Percentiles rank a stretch among this genome's conserved stretches.
phyloP scores from a whole-genome alignment of 2,797 vertebrate species.

The Esox lucius region DNA sequence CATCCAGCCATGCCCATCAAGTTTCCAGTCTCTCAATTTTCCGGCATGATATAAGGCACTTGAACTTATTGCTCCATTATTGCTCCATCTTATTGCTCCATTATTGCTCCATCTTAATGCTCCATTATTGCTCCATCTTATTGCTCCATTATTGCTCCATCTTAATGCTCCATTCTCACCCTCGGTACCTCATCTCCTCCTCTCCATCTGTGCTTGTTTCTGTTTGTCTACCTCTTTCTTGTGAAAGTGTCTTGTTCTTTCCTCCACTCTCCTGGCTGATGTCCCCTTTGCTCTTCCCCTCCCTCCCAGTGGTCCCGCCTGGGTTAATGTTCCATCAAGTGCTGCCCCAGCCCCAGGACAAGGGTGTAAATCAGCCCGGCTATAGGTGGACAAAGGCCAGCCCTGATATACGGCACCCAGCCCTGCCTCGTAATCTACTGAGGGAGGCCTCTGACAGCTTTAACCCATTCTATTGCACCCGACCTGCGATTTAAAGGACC shows the following conservation, averaged over 20 bases:
- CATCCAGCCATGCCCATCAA: constrained; percentile 40
- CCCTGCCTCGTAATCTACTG: constrained; percentile 31
- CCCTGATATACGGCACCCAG: constrained; percentile 29
- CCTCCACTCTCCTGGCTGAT: neutral
- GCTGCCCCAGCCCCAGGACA: neutral
- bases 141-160: constrained; percentile 67
- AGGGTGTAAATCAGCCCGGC: constrained; percentile 35
- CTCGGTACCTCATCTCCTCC: constrained; percentile 19
- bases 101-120: too few species aligned
- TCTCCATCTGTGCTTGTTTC: constrained; percentile 7
- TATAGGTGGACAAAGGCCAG: constrained; percentile 13
- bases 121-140: constrained; percentile 68
- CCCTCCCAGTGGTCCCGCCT: neutral
- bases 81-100: constrained; percentile 65
- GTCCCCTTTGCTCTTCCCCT: neutral
- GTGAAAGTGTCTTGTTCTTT: neutral
- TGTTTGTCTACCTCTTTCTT: constrained; percentile 8
- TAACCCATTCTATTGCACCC: constrained; percentile 29
- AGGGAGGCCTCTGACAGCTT: constrained; percentile 34
- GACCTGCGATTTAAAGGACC: constrained; percentile 49
- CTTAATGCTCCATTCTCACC: constrained; percentile 42
- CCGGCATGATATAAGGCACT: constrained; percentile 58
- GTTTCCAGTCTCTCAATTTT: constrained; percentile 67
- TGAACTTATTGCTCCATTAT: constrained; percentile 69
- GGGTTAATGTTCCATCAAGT: constrained; percentile 42